A percentile compares a stretch with the other conserved stretches of the same genome.
Evolutionary conservation across 2,888 invertebrate genomes (phyloP).

Genomic region (Elaeidobius kamerunicus): DNA sequence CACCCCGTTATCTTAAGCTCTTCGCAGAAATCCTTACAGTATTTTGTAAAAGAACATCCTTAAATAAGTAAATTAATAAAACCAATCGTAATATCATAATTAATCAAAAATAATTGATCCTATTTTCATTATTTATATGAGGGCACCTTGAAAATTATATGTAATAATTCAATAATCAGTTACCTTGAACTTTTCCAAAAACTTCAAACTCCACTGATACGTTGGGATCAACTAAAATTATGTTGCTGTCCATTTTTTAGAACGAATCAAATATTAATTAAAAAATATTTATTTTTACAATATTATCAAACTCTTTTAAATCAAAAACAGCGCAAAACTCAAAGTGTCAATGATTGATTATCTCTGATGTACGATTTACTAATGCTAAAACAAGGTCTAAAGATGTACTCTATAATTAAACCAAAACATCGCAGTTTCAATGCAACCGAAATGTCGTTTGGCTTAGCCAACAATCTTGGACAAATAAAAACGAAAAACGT

Average conservation of each 20-base stretch:
- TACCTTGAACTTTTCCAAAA: slow-evolving; percentile 88
- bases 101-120: slow-evolving; percentile 7
- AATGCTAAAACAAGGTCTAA: slow-evolving; percentile 22
- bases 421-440: slow-evolving; percentile 19
- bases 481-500: neutral
- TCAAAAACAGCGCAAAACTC: neutral
- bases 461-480: slow-evolving; percentile 7
- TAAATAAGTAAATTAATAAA: neutral
- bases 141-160: slow-evolving; percentile 6
- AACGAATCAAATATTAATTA: neutral
- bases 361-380: slow-evolving; percentile 7
- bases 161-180: slow-evolving; percentile 33
- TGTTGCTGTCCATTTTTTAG: slow-evolving; percentile 17
- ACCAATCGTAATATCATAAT: too few species aligned
- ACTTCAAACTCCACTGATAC: slow-evolving; percentile 88
- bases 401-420: slow-evolving; percentile 25
- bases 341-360: slow-evolving; percentile 3
- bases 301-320: neutral
- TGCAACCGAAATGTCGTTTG: slow-evolving; percentile 21
- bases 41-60: slow-evolving; percentile 88
- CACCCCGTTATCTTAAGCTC: slow-evolving; percentile 78
- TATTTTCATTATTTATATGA: slow-evolving; percentile 1
- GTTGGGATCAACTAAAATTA: slow-evolving; percentile 51
- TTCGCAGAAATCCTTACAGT: slow-evolving; percentile 75
- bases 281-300: neutral